A percentile compares a stretch with the other conserved stretches of the same genome.
phyloP scores from a whole-genome alignment of 2,113 vertebrate genomes.

The Sula dactylatra region DNA sequence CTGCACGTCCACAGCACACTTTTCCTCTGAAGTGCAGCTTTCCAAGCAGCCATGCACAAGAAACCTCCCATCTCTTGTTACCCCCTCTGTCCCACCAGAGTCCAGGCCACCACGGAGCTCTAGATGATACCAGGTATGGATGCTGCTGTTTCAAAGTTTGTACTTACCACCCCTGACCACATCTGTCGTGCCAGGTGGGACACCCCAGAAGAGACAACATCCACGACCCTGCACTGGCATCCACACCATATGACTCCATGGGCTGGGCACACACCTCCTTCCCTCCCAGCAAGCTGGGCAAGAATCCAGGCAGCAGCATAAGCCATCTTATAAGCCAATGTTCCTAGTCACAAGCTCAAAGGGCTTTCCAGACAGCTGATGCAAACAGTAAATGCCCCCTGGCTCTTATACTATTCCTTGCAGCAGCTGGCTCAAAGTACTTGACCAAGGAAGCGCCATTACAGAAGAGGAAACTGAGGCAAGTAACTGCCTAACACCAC shows the following conservation, averaged over 20 bases:
- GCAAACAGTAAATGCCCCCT: not conserved
- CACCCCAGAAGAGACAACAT: not conserved
- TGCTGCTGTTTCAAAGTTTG: not conserved
- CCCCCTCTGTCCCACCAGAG: not conserved
- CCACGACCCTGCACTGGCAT: not conserved
- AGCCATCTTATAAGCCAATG: not conserved
- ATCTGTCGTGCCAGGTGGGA: not conserved
- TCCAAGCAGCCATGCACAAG: not conserved
- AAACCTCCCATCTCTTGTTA: not conserved
- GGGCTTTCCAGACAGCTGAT: not conserved
- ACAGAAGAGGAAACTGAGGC: not conserved
- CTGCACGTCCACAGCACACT: not conserved
- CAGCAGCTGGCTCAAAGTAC: not conserved
- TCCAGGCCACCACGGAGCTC: not conserved
- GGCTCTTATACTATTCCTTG: not conserved
- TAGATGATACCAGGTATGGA: not conserved
- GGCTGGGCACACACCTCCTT: not conserved
- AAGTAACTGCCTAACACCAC: not conserved
- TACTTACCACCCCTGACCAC: no score
- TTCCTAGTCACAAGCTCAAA: not conserved
- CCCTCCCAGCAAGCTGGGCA: not conserved
- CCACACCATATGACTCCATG: fast-evolving
- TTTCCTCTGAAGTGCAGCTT: not conserved
- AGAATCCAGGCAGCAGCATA: not conserved
- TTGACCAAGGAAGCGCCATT: not conserved